phyloP scores from a whole-genome alignment of 2,888 invertebrate genomes.

The Eupithecia pulchellata region DNA sequence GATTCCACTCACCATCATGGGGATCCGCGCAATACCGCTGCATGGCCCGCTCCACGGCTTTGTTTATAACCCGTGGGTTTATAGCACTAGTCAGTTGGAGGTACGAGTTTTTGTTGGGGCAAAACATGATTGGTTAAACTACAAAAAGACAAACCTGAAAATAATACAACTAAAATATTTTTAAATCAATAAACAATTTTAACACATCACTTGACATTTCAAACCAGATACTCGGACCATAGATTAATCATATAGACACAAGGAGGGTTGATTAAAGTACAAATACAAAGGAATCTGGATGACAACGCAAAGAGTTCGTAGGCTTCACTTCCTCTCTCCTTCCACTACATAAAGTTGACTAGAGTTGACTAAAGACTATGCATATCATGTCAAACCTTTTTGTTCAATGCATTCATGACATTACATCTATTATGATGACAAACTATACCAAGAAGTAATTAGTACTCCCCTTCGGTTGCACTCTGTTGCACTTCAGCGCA shows the following conservation, averaged over 20 bases:
- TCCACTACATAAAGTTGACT: no score
- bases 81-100: slow-evolving; percentile 72
- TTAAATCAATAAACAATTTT: no score
- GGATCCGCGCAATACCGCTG: slow-evolving; percentile 56
- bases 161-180: not conserved
- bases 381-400: not conserved
- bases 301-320: not conserved
- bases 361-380: not conserved
- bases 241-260: no score
- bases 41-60: slow-evolving; percentile 72
- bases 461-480: no score
- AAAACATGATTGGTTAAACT: slow-evolving; percentile 65
- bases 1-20: slow-evolving; percentile 58
- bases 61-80: slow-evolving; percentile 74
- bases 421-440: no score
- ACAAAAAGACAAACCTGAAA: slow-evolving; percentile 10
- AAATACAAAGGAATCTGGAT: not conserved
- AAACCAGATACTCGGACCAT: not conserved
- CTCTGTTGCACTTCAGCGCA: no score
- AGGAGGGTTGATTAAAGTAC: not conserved
- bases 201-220: not conserved
- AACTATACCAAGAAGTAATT: no score
- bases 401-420: not conserved
- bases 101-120: slow-evolving; percentile 74
- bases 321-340: not conserved